Evolutionary conservation across 2,113 vertebrate species (phyloP), one percentile per base, ranked within the genome.

Genomic region (Rhea americana): DNA sequence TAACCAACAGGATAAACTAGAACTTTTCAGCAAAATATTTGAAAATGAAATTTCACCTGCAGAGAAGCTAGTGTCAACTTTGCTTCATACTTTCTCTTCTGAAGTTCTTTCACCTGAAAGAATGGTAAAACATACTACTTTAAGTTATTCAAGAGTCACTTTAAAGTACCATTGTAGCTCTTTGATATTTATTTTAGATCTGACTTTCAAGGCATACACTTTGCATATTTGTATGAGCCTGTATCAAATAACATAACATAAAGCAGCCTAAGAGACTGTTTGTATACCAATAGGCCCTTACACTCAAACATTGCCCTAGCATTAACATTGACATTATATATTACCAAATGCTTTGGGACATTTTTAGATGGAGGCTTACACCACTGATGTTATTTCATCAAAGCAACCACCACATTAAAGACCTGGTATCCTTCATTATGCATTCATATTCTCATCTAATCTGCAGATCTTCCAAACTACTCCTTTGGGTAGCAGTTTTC

Each of bases 21-120:
- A 4, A 6, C 19, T 7, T 17, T 4, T 53, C 81, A 48, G 55
- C 50, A 32, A 41, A 59, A 51, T 5, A 7, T 35, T 35, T 35
- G 35, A 35, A 35, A 35, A 35, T 35, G 35, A 35, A 35, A 35
- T 35, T 35, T 35, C 35, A 35, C 98, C 98, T 98, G 99, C 93
- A 99, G 92, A 63, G 98, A 98, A 61, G 97, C 94, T 51, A 96
- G 26, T 1, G 87, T 95, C 94, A 98, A 17, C 73, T 95, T 96
- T 0, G 8, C 76, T 80, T 98, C 97, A 21, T 55, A 97, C 21
- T 89, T 98, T 61, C 75, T 96, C 72, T 95, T 96, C 94, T 96
- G 95, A 28, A 98, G 97, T 16, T 97, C 97, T 67, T 98, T 93
- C 32, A 97, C 97, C 98, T 99, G 94, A 79, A 88, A 90, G 20